Evolutionary conservation across 2,113 vertebrate genomes (phyloP).

Genomic region (Muntiacus muntjak): DNA sequence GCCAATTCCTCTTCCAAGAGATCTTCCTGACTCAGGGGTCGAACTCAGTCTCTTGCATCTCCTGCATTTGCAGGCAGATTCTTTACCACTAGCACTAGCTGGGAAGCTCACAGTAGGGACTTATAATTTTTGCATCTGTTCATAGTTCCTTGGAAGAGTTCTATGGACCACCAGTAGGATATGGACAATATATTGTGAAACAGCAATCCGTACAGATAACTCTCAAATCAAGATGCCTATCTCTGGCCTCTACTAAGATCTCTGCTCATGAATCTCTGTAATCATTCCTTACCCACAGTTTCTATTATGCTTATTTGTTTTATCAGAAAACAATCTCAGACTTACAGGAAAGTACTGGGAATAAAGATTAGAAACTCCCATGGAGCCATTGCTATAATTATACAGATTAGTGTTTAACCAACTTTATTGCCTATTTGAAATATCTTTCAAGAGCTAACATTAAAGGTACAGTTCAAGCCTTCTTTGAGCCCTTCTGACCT

Average conservation of each 20-base stretch:
- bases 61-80: background rate
- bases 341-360: background rate
- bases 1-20: background rate
- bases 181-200: background rate
- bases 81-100: background rate
- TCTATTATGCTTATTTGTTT: background rate
- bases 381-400: background rate
- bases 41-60: background rate
- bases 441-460: background rate
- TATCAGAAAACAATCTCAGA: background rate
- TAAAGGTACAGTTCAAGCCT: background rate
- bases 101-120: background rate
- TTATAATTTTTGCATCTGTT: background rate
- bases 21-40: background rate
- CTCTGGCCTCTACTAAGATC: background rate
- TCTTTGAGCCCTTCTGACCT: background rate
- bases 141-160: background rate
- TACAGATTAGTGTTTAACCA: background rate
- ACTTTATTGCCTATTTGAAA: background rate
- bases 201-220: background rate
- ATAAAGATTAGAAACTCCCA: background rate
- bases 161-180: background rate
- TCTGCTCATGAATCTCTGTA: background rate
- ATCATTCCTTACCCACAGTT: background rate
- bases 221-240: background rate